Evolutionary conservation across 2,888 invertebrate genomes (phyloP).

Genomic region (Abscondita cerata): DNA sequence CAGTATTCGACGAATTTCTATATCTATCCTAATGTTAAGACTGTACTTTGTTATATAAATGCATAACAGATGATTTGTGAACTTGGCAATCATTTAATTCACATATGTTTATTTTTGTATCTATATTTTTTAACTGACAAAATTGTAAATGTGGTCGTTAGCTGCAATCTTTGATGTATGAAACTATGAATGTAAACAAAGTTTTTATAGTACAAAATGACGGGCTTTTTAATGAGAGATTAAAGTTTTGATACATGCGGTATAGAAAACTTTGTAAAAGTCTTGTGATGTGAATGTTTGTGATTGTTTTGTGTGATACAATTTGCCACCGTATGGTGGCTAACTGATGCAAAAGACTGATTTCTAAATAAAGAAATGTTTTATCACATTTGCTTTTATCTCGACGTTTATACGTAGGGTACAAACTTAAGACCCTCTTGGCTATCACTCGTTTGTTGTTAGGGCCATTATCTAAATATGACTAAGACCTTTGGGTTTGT

Average conservation of each 20-base stretch:
- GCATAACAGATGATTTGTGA: slow-evolving; percentile 22
- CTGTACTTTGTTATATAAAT: slow-evolving; percentile 37
- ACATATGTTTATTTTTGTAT: slow-evolving; percentile 29
- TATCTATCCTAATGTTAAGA: slow-evolving; percentile 41
- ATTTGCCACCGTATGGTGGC: slow-evolving; percentile 46
- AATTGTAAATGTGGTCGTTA: slow-evolving; percentile 43
- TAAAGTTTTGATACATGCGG: not conserved
- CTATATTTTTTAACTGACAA: slow-evolving; percentile 24
- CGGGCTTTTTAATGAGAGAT: not conserved
- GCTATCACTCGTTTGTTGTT: too few species aligned
- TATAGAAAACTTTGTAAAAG: slow-evolving; percentile 40
- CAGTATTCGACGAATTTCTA: slow-evolving; percentile 31
- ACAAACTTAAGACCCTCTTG: too few species aligned
- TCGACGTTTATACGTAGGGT: too few species aligned
- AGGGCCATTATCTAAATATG: too few species aligned
- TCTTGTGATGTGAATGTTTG: slow-evolving; percentile 51
- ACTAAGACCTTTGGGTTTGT: too few species aligned
- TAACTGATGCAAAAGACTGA: slow-evolving; percentile 58
- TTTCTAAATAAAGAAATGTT: slow-evolving; percentile 53
- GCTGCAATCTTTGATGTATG: slow-evolving; percentile 32
- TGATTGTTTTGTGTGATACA: slow-evolving; percentile 58
- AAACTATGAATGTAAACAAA: slow-evolving; percentile 34
- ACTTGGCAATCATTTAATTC: slow-evolving; percentile 30
- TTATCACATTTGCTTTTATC: not conserved
- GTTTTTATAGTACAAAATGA: slow-evolving; percentile 28